Evolutionary conservation across 2,113 vertebrate species (phyloP).

Genomic region (Odontesthes bonariensis): DNA sequence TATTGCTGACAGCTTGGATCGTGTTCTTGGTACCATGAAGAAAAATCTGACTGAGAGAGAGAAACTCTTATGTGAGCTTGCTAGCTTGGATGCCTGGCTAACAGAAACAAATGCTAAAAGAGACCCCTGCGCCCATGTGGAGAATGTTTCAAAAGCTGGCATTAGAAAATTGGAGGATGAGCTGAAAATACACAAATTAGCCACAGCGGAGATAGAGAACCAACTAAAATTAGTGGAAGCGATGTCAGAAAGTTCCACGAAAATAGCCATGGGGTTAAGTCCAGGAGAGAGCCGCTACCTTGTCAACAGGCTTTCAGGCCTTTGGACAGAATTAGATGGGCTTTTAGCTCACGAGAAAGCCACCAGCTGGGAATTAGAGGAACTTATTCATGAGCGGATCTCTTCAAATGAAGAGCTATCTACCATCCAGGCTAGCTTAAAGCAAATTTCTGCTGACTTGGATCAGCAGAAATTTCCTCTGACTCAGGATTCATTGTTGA

Average conservation of each 20-base stretch:
- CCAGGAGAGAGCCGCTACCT: constrained; percentile 88
- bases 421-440: constrained; percentile 78
- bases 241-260: constrained; percentile 72
- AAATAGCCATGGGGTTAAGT: constrained; percentile 76
- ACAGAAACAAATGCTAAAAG: constrained; percentile 44
- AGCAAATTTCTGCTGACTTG: constrained; percentile 63
- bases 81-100: constrained; percentile 81
- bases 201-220: constrained; percentile 78
- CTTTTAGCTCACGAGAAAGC: constrained; percentile 82
- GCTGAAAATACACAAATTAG: constrained; percentile 66
- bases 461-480: constrained; percentile 71
- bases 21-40: constrained; percentile 83
- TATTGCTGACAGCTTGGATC: constrained; percentile 79
- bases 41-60: constrained; percentile 82
- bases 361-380: constrained; percentile 79
- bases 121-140: constrained; percentile 50
- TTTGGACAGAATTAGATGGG: constrained; percentile 82
- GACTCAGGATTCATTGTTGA: constrained; percentile 50
- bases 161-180: constrained; percentile 71
- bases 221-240: constrained; percentile 73
- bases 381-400: constrained; percentile 78
- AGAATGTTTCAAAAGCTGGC: constrained; percentile 57
- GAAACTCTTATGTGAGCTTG: constrained; percentile 80
- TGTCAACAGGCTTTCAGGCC: constrained; percentile 82
- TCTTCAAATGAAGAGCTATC: constrained; percentile 80